Evolutionary conservation across 1,140 invertebrate species (phyloP).

Genomic region (Dinoponera quadriceps): DNA sequence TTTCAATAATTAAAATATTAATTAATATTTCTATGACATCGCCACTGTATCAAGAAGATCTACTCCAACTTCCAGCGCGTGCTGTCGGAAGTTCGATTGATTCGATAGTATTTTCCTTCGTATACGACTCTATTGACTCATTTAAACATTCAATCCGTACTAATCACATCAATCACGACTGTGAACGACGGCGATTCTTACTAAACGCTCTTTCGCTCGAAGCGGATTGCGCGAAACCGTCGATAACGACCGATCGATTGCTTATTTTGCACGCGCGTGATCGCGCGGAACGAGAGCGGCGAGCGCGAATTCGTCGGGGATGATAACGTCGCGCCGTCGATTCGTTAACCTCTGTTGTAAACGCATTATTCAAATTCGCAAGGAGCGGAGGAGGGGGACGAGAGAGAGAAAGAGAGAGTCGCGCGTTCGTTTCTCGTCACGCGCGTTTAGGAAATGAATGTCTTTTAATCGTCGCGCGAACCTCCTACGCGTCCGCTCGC

Average conservation of each 20-base stretch:
- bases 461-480: conserved; percentile 42
- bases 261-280: background rate
- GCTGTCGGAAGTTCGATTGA: no score
- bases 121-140: no score
- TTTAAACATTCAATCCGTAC: no score
- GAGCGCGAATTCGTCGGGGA: background rate
- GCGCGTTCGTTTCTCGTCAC: conserved; percentile 16
- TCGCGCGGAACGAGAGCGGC: background rate
- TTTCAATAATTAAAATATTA: no score
- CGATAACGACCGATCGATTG: background rate
- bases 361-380: conserved; percentile 12
- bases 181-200: no score
- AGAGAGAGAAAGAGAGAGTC: background rate
- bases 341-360: conserved; percentile 28
- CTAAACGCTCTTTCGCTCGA: no score
- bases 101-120: no score
- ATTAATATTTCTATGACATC: no score
- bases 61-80: no score
- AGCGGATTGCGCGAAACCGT: no score
- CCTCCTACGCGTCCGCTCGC: conserved; percentile 1
- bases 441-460: conserved; percentile 34
- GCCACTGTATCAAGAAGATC: no score
- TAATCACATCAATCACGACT: no score
- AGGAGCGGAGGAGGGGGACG: background rate
- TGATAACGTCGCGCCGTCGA: background rate